A percentile compares a stretch with the other conserved stretches of the same genome.
These are phyloP conservation scores for Hippopotamyrus pictus DNA, from an alignment of 2,797 vertebrate genomes.

Conservation along the genomic window DNA sequence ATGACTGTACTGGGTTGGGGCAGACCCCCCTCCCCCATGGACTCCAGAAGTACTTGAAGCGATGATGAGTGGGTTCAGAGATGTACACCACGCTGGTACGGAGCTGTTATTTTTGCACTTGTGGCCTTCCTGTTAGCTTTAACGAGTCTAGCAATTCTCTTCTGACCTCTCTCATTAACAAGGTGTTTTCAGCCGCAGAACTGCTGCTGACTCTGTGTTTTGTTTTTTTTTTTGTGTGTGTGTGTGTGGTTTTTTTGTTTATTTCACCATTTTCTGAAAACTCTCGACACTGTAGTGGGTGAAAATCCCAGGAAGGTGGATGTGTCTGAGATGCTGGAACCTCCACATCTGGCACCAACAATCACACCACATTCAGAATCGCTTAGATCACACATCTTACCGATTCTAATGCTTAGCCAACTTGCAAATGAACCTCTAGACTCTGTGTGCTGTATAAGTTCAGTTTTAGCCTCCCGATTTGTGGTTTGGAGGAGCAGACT, in stretches of 20 bases:
- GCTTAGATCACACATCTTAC: background rate
- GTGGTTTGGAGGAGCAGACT: background rate
- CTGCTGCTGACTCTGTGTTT: background rate
- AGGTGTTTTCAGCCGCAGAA: background rate
- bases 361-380: background rate
- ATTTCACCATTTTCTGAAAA: background rate
- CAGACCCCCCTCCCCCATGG: background rate
- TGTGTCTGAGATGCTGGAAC: background rate
- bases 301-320: background rate
- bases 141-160: slow-evolving; percentile 1
- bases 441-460: background rate
- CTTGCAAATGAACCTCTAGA: background rate
- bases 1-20: background rate
- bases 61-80: background rate
- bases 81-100: background rate
- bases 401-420: background rate
- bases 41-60: background rate
- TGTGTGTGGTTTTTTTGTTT: background rate
- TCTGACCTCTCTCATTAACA: slow-evolving; percentile 1
- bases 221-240: background rate
- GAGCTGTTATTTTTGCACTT: background rate
- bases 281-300: background rate
- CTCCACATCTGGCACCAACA: background rate
- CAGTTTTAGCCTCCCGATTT: background rate
- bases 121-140: background rate